These are phyloP conservation scores for Mystacides longicornis DNA, from an alignment of 2,888 invertebrate genomes.

Conservation along the genomic window DNA sequence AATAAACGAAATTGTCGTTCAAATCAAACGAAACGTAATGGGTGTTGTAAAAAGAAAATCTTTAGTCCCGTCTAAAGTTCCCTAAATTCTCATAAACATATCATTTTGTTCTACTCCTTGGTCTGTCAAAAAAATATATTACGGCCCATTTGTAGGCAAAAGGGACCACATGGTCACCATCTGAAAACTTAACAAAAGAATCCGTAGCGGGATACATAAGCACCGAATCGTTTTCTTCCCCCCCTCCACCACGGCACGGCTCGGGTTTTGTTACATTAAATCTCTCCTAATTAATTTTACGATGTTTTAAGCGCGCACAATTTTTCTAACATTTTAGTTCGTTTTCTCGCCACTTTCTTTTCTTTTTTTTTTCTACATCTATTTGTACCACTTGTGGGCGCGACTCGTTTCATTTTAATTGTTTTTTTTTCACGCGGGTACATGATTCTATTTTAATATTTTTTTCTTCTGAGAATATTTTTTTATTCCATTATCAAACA, in stretches of 20 bases:
- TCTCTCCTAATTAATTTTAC: not conserved
- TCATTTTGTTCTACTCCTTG: not conserved
- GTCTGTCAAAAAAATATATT: constrained; percentile 2
- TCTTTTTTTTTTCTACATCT: too few species aligned
- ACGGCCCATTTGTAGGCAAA: not conserved
- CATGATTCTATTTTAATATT: too few species aligned
- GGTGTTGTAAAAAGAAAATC: too few species aligned
- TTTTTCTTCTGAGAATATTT: too few species aligned
- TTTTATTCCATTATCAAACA: too few species aligned
- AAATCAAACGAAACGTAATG: too few species aligned
- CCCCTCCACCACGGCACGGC: not conserved
- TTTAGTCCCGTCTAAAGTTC: not conserved
- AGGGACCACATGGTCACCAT: not conserved
- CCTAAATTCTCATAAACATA: not conserved
- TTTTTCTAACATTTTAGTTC: not conserved
- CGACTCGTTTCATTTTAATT: too few species aligned
- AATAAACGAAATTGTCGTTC: too few species aligned
- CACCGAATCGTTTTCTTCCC: not conserved
- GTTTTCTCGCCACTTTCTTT: too few species aligned
- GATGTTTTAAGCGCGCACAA: not conserved
- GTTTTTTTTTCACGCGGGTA: too few species aligned
- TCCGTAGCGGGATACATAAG: not conserved
- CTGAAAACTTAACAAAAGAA: not conserved
- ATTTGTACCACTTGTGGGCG: too few species aligned
- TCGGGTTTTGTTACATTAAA: not conserved